Base-by-base conservation (phyloP, 1,140 invertebrate species). In the Campoletis sonorensis region DNA sequence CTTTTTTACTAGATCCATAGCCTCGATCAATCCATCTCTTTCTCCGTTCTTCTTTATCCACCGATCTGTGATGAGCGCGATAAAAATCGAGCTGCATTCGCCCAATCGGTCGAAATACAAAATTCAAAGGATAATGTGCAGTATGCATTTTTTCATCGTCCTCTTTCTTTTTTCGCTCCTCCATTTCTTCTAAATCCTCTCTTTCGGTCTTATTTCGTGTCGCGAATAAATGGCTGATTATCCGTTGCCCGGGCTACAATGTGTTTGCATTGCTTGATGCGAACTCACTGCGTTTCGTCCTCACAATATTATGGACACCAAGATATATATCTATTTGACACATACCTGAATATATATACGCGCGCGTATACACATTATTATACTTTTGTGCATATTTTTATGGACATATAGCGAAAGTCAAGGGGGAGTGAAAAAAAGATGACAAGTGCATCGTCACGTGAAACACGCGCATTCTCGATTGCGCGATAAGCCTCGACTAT, bases 401-500 rank as follows among this genome's bases (percentile, higher is more conserved):
- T 49, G 37, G 21, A 73, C 5, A 73, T 23, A 73, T 26, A 21
- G n/a, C 27, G 33, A 71, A 30, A 71, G 40, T 23, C 1, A 73
- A 37, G 45, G 40, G 71, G 45, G 40, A 15, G 40, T n/a, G 4
- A 3, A 51, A 33, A 73, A 23, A 26, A 27, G 71, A 37, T 73
- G 71, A 23, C 40, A 16, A 73, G 71, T 40, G 71, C 40, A 73
- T 73, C 49, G 72, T 75, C 72, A 75, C 72, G 72, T 75, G 72
- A 58, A 75, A 54, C 72, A 75, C 45, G 72, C 72, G 49, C 40
- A 30, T 26, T 87, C 85, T 84, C 75, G 84, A 86, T 82, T 78
- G 23, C 54, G 79, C 83, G 88, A 89, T 89, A 89, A 89, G 86
- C 82, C 79, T 85, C 82, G 80, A 16, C n/a, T 75, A 84, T 87